Percentiles rank a stretch among this genome's conserved stretches.
phyloP scores from a whole-genome alignment of 1,140 invertebrate species.

The Neotoxoptera formosana region DNA sequence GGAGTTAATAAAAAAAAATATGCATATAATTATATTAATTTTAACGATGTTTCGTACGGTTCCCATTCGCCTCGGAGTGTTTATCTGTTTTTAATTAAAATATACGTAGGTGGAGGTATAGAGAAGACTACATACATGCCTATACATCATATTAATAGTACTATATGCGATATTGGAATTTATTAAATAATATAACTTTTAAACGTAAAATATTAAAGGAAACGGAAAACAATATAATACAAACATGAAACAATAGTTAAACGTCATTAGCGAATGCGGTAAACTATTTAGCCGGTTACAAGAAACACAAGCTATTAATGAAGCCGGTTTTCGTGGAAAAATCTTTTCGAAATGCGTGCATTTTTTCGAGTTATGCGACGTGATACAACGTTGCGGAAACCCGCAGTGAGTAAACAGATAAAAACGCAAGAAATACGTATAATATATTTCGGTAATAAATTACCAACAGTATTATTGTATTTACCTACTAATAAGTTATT shows the following conservation, averaged over 20 bases:
- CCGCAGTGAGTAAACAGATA: neutral
- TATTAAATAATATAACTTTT: too few relatives aligned
- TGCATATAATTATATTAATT: neutral
- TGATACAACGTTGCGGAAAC: neutral
- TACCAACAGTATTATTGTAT: neutral
- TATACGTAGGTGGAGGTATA: neutral
- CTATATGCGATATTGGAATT: neutral
- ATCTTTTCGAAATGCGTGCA: neutral
- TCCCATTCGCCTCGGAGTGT: neutral
- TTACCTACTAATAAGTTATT: neutral
- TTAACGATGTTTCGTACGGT: neutral
- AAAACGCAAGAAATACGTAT: neutral
- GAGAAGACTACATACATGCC: neutral
- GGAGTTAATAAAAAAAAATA: neutral
- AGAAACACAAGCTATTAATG: neutral
- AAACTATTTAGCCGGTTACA: neutral
- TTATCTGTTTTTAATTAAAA: constrained; percentile 20
- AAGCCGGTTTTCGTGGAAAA: neutral
- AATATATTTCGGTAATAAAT: neutral
- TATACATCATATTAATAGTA: too few relatives aligned
- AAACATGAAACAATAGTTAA: constrained; percentile 17
- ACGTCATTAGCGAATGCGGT: neutral
- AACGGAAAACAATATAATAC: constrained; percentile 8
- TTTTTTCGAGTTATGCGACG: neutral
- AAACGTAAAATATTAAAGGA: neutral